Percentiles rank a stretch among this genome's conserved stretches.
Evolutionary conservation across 2,797 vertebrate species (phyloP).

Genomic region (Acipenser oxyrinchus): DNA sequence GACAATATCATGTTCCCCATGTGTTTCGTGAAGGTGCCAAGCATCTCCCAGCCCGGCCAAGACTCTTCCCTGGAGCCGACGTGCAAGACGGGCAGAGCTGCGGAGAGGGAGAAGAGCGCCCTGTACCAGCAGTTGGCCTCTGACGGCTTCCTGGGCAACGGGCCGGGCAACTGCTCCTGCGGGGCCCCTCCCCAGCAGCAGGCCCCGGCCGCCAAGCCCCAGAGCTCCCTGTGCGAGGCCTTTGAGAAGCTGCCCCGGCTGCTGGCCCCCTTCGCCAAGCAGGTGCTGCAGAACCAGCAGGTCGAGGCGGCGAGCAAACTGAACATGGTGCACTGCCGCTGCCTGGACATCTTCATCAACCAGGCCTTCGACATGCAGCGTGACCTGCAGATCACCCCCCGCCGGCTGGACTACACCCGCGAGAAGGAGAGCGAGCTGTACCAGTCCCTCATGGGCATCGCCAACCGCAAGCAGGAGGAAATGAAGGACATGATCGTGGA

Average conservation of each 20-base stretch:
- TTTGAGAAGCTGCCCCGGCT: conserved; percentile 72
- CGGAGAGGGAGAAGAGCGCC: conserved; percentile 54
- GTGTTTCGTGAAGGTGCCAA: conserved; percentile 75
- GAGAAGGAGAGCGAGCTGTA: conserved; percentile 91
- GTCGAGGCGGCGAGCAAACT: conserved; percentile 78
- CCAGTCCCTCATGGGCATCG: conserved; percentile 86
- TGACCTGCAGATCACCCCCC: conserved; percentile 93
- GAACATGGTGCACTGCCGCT: conserved; percentile 78
- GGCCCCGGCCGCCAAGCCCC: conserved; percentile 54
- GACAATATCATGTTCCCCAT: conserved; percentile 75
- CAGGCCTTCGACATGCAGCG: conserved; percentile 98
- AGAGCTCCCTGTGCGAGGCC: conserved; percentile 73
- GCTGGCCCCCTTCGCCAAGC: conserved; percentile 71
- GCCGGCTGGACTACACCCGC: conserved; percentile 85
- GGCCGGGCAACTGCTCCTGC: conserved; percentile 60
- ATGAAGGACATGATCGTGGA: conserved; percentile 98
- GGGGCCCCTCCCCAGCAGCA: conserved; percentile 50
- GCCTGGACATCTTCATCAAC: conserved; percentile 90
- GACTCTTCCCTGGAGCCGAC: conserved; percentile 41
- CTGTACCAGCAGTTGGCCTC: conserved; percentile 70
- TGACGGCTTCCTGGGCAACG: conserved; percentile 59
- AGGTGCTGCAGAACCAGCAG: conserved; percentile 78
- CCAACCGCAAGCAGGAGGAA: conserved; percentile 95
- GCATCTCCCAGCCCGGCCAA: conserved; percentile 4
- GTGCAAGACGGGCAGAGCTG: conserved; percentile 26